Conservation (phyloP, 2,113 vertebrate genomes). For the Macquaria australasica region DNA sequence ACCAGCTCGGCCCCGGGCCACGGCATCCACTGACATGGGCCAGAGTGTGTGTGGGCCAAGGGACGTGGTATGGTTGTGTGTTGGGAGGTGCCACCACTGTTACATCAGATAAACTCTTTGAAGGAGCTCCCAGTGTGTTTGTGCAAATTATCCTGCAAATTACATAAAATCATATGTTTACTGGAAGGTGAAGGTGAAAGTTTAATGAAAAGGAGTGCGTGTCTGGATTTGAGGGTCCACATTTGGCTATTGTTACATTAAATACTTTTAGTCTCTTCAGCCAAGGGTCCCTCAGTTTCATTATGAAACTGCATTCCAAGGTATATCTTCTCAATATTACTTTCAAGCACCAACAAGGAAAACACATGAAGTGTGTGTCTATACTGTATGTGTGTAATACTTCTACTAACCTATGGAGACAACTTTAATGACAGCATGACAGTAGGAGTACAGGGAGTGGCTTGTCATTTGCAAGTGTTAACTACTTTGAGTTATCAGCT, state of each 20-base stretch:
- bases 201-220: not conserved
- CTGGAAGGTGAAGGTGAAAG: not conserved
- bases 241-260: slow-evolving; percentile 40
- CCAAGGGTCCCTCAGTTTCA: slow-evolving; percentile 50
- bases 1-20: slow-evolving; percentile 23
- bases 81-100: not conserved
- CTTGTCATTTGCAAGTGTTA: slow-evolving; percentile 65
- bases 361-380: slow-evolving; percentile 14
- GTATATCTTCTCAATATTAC: slow-evolving; percentile 71
- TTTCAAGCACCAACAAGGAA: slow-evolving; percentile 39
- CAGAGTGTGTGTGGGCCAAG: slow-evolving; percentile 30
- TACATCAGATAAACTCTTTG: not conserved
- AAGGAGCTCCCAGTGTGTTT: not conserved
- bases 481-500: slow-evolving; percentile 61
- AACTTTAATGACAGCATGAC: slow-evolving; percentile 16
- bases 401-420: not conserved
- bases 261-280: slow-evolving; percentile 40
- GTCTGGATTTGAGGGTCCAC: not conserved
- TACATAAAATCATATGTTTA: slow-evolving; percentile 1
- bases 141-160: not conserved
- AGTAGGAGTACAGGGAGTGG: slow-evolving; percentile 32
- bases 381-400: not conserved
- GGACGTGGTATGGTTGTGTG: not conserved
- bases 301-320: slow-evolving; percentile 69
- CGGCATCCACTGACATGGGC: slow-evolving; percentile 21